Base-by-base conservation (phyloP, 2,113 vertebrate genomes). In the Pandion haliaetus region DNA sequence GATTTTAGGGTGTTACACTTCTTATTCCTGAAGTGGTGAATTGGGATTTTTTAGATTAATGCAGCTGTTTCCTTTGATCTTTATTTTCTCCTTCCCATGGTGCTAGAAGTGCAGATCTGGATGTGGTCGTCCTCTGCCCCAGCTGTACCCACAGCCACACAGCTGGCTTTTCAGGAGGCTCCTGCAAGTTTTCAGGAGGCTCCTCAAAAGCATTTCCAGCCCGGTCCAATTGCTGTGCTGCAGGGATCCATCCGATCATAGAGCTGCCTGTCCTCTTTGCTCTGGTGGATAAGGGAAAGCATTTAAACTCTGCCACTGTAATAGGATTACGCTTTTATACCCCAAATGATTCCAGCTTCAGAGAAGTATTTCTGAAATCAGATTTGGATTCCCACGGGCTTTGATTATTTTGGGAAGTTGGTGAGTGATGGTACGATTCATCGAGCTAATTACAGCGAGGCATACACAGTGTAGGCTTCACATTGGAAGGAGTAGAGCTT, bases 191-290 rank as follows among this genome's bases (percentile, higher is more conserved):
- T 65, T 44, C 15, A 12, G 20, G 40, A 44, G 61, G n/a, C 24
- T 92, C 8, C 36, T 91, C 24, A 10, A 10, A 5, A 69, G 57
- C 6, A 0, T 52, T 92, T 25, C 50, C 71, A 93, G 21, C 40
- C 25, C 0, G 0, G 32, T 40, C 44, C 0, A 3, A 25, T 15
- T 0, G 6, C 32, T 20, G 54, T 5, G 1, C 65, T 32, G 8
- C 58, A 28, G 72, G 55, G 57, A 36, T 52, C 13, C 1, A 31
- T 52, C 15, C 1, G 7, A 19, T 58, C 18, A 3, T 44, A 45
- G n/a, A 4, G 17, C 83, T 17, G 52, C 31, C 29, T 45, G 49
- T 50, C 40, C 8, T 52, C 23, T 62, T 76, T 42, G 17, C 47
- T 42, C 82, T 13, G 28, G 55, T 0, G 2, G 78, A 42, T 49